Evolutionary conservation across 2,888 invertebrate species (phyloP), one percentile per base, ranked within the genome.

Genomic region (Aphodius sticticus): DNA sequence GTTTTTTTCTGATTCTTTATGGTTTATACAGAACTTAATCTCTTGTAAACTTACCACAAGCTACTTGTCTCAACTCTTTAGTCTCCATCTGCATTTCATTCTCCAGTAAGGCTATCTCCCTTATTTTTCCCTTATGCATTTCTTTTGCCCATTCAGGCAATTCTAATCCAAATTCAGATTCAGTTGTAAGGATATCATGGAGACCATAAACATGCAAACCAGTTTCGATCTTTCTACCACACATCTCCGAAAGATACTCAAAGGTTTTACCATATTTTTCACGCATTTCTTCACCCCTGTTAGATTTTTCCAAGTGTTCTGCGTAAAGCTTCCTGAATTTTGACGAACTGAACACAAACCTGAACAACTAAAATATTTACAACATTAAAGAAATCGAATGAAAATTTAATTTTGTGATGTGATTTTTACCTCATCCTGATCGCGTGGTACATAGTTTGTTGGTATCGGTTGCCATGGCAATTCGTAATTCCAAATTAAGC

Each of bases 51-150:
- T 53, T 53, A 37, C 80, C 80, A 12, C 37, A 38, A 14, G 37
- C 53, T 6, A 80, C n/a, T 53, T 74, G 37, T 38, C 93, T 94
- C 91, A 96, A 91, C 2, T 92, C 90, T 78, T 91, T 90, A 82
- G 94, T 94, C 85, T 94, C 93, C 0, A 95, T 94, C 84, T 94
- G 92, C 37, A 94, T 86, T 5, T 93, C 92, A 82, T 96, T 92
- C 85, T 94, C 95, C 53, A 93, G 90, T 86, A 93, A 93, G 9
- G 94, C 94, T 1, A 95, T 89, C 15, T 90, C 88, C 77, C 91
- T 90, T 92, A 96, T 93, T 86, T 91, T 91, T 70, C 91, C 90
- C 0, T 95, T 94, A 83, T 94, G 94, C 9, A 12, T 53, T 9
- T 1, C 9, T 53, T 7, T 53, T 0, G 95, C 93, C 96, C 96